These are phyloP conservation scores for Zapornia atra DNA, from an alignment of 2,113 vertebrate genomes.

Conservation along the genomic window DNA sequence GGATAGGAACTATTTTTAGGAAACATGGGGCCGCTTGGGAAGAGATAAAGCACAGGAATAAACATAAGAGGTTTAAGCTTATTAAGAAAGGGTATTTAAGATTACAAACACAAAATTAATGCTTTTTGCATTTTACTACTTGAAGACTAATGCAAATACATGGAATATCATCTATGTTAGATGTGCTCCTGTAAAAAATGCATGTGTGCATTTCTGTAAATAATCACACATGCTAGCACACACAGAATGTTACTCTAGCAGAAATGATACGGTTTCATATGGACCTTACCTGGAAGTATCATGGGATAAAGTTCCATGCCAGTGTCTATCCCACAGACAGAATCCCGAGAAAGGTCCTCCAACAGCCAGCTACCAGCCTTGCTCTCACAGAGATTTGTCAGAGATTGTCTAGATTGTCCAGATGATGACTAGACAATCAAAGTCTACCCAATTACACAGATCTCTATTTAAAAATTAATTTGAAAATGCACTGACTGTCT, in stretches of 20 bases:
- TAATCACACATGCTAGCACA: not conserved
- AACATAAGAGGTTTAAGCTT: constrained; percentile 53
- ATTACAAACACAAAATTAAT: constrained; percentile 61
- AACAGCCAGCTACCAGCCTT: not conserved
- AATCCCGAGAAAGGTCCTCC: not conserved
- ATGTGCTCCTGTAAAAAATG: not conserved
- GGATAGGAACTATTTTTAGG: constrained; percentile 56
- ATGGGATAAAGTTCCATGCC: not conserved
- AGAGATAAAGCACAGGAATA: constrained; percentile 56
- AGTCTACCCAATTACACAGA: not conserved
- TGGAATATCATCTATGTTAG: not conserved
- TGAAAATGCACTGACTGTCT: not conserved
- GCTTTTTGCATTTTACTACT: constrained; percentile 15
- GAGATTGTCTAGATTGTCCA: not conserved
- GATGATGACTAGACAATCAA: not conserved
- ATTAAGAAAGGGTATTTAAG: constrained; percentile 56
- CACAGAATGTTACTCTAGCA: not conserved
- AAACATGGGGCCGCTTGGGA: not conserved
- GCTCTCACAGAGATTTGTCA: not conserved
- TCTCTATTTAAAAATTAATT: not conserved
- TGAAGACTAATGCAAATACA: not conserved
- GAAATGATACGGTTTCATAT: not conserved
- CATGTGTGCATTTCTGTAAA: not conserved
- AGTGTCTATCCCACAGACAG: not conserved
- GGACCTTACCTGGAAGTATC: not conserved